Conservation (phyloP, 2,113 vertebrate species). For the Pelusios castaneus region DNA sequence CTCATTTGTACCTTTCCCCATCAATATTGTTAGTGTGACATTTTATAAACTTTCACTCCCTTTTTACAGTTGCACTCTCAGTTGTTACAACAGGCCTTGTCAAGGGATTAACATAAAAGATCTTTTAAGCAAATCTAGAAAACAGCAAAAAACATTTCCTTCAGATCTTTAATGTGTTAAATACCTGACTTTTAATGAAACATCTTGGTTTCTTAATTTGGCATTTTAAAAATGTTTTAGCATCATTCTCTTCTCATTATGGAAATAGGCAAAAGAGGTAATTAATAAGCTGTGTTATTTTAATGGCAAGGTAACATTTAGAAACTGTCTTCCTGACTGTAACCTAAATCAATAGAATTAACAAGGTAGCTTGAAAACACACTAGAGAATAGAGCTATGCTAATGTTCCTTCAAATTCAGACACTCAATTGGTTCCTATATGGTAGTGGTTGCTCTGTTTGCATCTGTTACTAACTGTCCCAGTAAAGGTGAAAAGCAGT, state of each 20-base stretch:
- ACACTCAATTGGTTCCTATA: not conserved
- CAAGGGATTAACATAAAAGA: not conserved
- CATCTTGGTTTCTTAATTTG: not conserved
- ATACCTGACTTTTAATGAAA: slow-evolving; percentile 50
- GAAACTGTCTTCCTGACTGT: not conserved
- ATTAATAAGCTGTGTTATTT: not conserved
- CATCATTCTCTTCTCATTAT: not conserved
- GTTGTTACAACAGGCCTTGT: not conserved
- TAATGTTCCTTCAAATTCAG: not conserved
- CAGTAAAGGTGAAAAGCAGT: not conserved
- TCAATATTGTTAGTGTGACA: not conserved
- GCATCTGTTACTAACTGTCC: not conserved
- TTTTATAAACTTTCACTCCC: not conserved
- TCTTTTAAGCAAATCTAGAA: not conserved
- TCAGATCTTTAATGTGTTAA: slow-evolving; percentile 2
- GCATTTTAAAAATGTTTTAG: not conserved
- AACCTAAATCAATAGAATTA: fast-evolving
- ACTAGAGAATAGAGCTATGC: not conserved
- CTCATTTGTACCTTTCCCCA: not conserved
- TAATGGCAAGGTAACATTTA: not conserved
- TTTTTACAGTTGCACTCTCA: not conserved
- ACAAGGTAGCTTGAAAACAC: not conserved
- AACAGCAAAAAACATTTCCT: not conserved
- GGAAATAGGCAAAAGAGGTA: not conserved
- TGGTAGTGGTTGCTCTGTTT: not conserved